Evolutionary conservation across 2,113 vertebrate species (phyloP), one percentile per base, ranked within the genome.

Genomic region (Catagonus wagneri): DNA sequence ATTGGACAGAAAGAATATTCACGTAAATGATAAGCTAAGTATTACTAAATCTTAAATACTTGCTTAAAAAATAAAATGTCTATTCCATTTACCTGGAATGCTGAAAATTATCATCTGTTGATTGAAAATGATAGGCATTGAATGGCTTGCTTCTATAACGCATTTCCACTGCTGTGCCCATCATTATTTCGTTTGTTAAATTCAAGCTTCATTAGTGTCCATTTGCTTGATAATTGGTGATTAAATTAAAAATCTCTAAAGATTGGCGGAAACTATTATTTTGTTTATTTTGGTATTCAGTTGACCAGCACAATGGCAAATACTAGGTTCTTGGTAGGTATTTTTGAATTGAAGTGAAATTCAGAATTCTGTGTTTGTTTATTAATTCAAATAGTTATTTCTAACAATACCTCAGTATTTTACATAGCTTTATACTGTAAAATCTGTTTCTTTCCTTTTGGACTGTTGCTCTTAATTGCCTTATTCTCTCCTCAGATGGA

Each of bases 381-480:
- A 81, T 86, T 86, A 84, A 61, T 83, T 94, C 27, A 90, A 76
- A 52, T n/a, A 72, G n/a, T 65, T 65, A 87, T 72, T 60, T 88
- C 34, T 68, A 58, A 86, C 65, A 78, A 72, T 72, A 76, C 29
- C n/a, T 80, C 15, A 79, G 2, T 25, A 54, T 78, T 68, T 95
- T 84, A 69, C 23, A 15, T 61, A 74, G 29, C 8, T 34, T 78
- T 93, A 4, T 50, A 83, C 50, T 65, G 32, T 66, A 86, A 95
- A 95, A 66, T 36, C 4, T 36, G 0, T 89, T 66, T 83, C 32
- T 66, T 89, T 85, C 0, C 1, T 54, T 83, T 92, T 75, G 39
- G 39, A 6, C 50, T 11, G 23, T 25, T 7, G 10, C 7, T 60
- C 16, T 13, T 58, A 74, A 66, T 71, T 74, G 75, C 5, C 56